Evolutionary conservation across 2,888 invertebrate genomes (phyloP), one percentile per base, ranked within the genome.

Genomic region (Acleris laterana): DNA sequence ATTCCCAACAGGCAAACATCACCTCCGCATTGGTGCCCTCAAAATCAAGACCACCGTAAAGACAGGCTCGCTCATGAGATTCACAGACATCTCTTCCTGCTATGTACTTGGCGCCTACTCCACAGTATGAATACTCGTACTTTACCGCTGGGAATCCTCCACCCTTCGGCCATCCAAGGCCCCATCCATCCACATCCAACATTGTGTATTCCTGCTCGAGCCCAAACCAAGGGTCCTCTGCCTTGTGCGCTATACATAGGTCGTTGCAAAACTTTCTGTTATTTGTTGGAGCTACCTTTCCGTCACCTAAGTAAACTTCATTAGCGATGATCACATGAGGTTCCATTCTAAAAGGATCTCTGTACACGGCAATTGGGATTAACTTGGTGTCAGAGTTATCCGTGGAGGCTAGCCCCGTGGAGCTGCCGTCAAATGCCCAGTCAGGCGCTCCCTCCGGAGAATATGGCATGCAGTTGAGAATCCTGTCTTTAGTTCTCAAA

Each of bases 11-110:
- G 32, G 96, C 96, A 22, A 96, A 97, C 98, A 98, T 98, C 28
- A 99, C 99, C 93, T 99, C 99, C 5, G 99, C 99, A 84, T 99
- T 99, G 44, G 97, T 97, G 44, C 99, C 99, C 72, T 97, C 95
- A 75, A 99, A 96, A 76, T 97, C 97, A 69, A 99, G 94, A 52
- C 99, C 99, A 68, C 99, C 96, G 85, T 98, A 99, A 59, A 99
- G 93, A 81, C 99, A 99, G 9, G 98, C 90, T 70, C 88, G 85
- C 0, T 82, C 77, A 79, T 99, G 99, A 9, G 98, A 96, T 88
- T 99, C 99, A 19, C 96, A 95, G 70, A 99, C 95, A 81, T 99
- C 99, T 68, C 99, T 95, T 6, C 98, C 99, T 79, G 96, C 97
- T 9, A 98, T 96, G 86, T 96, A 97, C 85, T 98, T 96, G 19